Percentiles rank a stretch among this genome's conserved stretches.
Evolutionary conservation across 2,888 invertebrate species (phyloP).

Genomic region (Amorpha juglandis): DNA sequence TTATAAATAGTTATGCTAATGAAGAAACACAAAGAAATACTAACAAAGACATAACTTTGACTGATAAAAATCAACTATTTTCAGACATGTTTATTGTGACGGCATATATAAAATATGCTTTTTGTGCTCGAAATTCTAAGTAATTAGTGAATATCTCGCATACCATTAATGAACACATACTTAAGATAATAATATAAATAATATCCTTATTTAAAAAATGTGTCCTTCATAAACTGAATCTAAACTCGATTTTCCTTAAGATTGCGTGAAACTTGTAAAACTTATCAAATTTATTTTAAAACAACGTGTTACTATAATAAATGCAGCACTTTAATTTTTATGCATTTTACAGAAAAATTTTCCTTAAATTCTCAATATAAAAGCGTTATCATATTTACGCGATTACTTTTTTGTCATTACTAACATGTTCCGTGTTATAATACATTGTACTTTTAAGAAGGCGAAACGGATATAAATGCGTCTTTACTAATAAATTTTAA

Average conservation of each 20-base stretch:
- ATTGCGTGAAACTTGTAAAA: not conserved
- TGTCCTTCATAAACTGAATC: not conserved
- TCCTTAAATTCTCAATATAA: not conserved
- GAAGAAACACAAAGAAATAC: not conserved
- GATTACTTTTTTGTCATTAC: conserved; percentile 1
- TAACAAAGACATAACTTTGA: not conserved
- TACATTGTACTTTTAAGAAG: not conserved
- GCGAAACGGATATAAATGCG: conserved; percentile 10
- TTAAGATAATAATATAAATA: not conserved
- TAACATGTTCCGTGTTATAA: not conserved
- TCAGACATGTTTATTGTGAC: not conserved
- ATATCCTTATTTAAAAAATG: not conserved
- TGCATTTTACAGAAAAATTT: too few relatives aligned
- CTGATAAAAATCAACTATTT: conserved; percentile 1
- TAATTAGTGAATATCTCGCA: conserved; percentile 1
- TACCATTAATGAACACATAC: not conserved
- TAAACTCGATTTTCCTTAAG: not conserved
- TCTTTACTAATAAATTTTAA: conserved; percentile 9
- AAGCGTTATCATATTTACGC: not conserved
- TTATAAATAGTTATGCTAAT: not conserved
- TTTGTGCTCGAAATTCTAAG: not conserved
- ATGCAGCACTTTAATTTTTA: not conserved
- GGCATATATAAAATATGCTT: not conserved
- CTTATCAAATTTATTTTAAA: not conserved
- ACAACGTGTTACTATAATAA: not conserved